These are phyloP conservation scores for Cheirogaleus major DNA, from an alignment of 2,797 vertebrate species.

Conservation along the genomic window DNA sequence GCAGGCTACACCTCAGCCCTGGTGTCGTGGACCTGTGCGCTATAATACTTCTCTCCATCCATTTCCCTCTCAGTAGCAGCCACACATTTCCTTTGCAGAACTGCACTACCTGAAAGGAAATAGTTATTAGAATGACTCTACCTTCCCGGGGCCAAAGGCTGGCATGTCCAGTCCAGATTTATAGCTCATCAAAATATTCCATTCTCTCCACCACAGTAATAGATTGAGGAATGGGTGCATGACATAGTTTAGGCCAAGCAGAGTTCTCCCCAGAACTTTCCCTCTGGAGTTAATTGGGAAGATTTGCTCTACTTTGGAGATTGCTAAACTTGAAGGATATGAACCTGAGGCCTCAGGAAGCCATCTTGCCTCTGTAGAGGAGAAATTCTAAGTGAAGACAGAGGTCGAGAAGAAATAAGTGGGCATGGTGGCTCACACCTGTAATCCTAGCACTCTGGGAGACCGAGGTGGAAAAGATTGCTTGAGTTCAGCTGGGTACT, in stretches of 20 bases:
- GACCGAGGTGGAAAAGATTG: too few species aligned
- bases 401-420: not conserved
- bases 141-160: not conserved
- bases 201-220: not conserved
- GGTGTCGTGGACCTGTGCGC: not conserved
- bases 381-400: not conserved
- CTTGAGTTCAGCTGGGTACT: too few species aligned
- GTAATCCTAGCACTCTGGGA: too few species aligned
- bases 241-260: not conserved
- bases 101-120: not conserved
- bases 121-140: not conserved
- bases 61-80: not conserved
- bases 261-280: not conserved
- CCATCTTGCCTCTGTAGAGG: not conserved
- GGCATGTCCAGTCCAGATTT: not conserved
- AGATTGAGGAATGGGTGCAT: not conserved
- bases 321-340: slow-evolving; percentile 29
- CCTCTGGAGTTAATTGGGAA: slow-evolving; percentile 19
- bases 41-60: not conserved
- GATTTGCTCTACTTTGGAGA: not conserved
- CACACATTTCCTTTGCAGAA: not conserved
- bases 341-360: not conserved
- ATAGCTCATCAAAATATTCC: not conserved
- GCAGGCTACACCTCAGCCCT: not conserved
- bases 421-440: too few species aligned